Evolutionary conservation across 2,888 invertebrate genomes (phyloP).

Genomic region (Eupithecia subfuscata): DNA sequence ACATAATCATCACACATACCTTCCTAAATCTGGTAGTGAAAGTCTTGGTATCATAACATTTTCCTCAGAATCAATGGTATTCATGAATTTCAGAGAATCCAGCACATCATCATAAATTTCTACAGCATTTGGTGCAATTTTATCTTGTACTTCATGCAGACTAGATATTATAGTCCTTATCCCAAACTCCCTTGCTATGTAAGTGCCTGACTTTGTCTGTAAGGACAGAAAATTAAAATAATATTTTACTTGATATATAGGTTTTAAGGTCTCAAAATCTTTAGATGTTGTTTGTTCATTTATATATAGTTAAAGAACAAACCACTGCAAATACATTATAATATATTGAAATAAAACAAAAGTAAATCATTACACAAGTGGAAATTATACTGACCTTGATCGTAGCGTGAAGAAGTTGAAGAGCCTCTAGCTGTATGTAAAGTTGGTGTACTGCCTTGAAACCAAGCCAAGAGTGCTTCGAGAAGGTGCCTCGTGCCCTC

Average conservation of each 20-base stretch:
- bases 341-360: not conserved
- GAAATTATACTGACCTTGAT: constrained; percentile 73
- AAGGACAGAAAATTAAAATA: constrained; percentile 46
- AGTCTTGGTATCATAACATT: constrained; percentile 65
- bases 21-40: constrained; percentile 72
- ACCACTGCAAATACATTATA: not conserved
- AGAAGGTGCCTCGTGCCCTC: constrained; percentile 84
- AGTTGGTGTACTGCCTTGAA: constrained; percentile 79
- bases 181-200: constrained; percentile 80
- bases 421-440: constrained; percentile 84
- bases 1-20: constrained; percentile 55
- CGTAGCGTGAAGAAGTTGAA: constrained; percentile 82
- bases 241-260: not conserved
- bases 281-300: not conserved
- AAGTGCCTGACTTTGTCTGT: constrained; percentile 81
- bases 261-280: not conserved
- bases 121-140: constrained; percentile 68
- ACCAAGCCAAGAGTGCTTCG: constrained; percentile 85
- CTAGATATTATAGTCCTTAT: constrained; percentile 66
- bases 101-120: constrained; percentile 74
- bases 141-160: constrained; percentile 70
- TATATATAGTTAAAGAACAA: not conserved
- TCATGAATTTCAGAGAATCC: constrained; percentile 70
- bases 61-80: constrained; percentile 70
- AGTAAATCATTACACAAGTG: not conserved